Evolutionary conservation across 2,797 vertebrate species (phyloP).

Genomic region (Champsocephalus gunnari): DNA sequence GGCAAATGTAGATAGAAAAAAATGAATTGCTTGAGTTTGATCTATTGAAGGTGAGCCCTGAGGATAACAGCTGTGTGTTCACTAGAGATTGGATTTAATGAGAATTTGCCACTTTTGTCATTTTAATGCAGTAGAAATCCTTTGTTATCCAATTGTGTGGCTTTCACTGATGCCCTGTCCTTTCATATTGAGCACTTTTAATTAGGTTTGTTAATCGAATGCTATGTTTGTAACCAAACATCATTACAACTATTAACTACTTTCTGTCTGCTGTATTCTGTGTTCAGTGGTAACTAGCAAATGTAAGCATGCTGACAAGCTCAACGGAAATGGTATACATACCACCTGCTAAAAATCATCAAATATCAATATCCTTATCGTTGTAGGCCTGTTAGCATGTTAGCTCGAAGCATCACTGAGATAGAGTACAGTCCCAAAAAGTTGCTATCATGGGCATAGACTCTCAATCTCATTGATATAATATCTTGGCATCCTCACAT

Average conservation of each 20-base stretch:
- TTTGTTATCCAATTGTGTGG: background rate
- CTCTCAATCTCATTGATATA: background rate
- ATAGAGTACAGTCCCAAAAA: background rate
- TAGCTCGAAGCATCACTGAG: too few species aligned
- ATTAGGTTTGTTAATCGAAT: background rate
- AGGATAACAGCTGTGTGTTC: background rate
- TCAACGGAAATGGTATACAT: background rate
- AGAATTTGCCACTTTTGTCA: background rate
- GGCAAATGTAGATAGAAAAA: slow-evolving; percentile 5
- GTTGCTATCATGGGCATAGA: too few species aligned
- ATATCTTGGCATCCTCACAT: slow-evolving; percentile 10
- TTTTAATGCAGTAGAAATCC: background rate
- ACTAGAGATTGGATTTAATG: slow-evolving; percentile 2
- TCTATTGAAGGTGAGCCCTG: background rate
- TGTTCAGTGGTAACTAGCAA: background rate
- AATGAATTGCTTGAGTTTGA: background rate
- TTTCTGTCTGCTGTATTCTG: background rate
- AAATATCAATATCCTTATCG: background rate
- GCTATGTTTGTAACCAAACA: slow-evolving; percentile 2
- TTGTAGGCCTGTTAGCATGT: background rate
- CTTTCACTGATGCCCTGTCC: background rate
- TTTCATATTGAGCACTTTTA: background rate
- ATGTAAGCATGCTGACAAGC: background rate
- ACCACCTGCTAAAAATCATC: background rate
- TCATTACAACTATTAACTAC: background rate